Conservation (phyloP, 2,888 invertebrate species). For the Himalopsyche japonica region DNA sequence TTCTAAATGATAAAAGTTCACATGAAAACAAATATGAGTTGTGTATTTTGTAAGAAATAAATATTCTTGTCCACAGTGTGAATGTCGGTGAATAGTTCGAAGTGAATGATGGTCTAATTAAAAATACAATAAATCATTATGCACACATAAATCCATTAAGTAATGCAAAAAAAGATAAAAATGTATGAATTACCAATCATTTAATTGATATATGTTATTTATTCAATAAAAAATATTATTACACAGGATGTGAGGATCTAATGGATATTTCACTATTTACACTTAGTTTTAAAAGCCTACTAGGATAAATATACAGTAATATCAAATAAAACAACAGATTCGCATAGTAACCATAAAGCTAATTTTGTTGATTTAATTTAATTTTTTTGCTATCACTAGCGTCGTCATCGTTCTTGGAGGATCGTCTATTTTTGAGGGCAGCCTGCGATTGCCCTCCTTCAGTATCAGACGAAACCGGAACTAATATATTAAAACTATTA, state of each 20-base stretch:
- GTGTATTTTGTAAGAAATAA: too few species aligned
- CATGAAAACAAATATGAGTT: too few species aligned
- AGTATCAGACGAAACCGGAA: constrained; percentile 10
- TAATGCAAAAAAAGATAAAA: neutral
- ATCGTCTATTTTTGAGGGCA: constrained; percentile 29
- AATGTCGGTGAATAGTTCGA: too few species aligned
- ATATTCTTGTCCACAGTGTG: too few species aligned
- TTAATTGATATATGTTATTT: neutral
- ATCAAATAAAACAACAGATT: neutral
- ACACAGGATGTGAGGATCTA: neutral
- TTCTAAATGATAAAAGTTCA: too few species aligned
- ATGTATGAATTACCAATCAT: neutral
- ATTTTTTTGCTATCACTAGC: constrained; percentile 35
- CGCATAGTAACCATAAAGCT: constrained; percentile 3
- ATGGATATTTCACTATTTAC: neutral
- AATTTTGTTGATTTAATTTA: constrained; percentile 34
- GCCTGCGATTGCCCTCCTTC: constrained; percentile 10
- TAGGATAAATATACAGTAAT: neutral
- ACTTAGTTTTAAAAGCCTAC: neutral
- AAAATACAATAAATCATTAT: too few species aligned
- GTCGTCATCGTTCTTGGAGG: constrained; percentile 27
- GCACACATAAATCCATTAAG: neutral
- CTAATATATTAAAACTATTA: constrained; percentile 23
- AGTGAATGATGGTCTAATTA: too few species aligned
- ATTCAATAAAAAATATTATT: neutral